phyloP scores from a whole-genome alignment of 2,113 vertebrate species.

The Pampusana beccarii region DNA sequence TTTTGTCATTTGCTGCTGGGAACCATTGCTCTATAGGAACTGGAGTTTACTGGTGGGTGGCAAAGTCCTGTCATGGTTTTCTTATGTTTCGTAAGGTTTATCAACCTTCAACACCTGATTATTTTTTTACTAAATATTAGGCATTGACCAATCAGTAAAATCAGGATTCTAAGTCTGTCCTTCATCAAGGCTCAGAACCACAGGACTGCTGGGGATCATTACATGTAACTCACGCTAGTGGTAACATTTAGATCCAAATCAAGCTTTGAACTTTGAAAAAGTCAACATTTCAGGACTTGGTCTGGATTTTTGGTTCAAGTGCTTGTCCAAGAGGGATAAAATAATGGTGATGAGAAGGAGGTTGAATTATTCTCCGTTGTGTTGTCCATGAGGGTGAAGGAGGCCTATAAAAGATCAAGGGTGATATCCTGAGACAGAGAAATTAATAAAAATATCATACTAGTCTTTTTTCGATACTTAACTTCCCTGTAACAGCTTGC shows the following conservation, averaged over 20 bases:
- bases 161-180: not conserved
- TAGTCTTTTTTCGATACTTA: not conserved
- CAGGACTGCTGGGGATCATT: not conserved
- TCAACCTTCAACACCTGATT: not conserved
- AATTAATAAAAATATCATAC: not conserved
- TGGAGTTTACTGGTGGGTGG: not conserved
- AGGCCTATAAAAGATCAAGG: not conserved
- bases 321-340: not conserved
- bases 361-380: not conserved
- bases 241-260: not conserved
- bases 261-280: not conserved
- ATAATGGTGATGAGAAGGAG: not conserved
- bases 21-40: not conserved
- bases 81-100: not conserved
- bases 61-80: not conserved
- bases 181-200: not conserved
- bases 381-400: not conserved
- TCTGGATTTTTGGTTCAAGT: not conserved
- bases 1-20: not conserved
- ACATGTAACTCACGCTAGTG: not conserved
- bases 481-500: not conserved
- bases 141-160: not conserved
- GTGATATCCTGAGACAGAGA: not conserved
- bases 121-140: not conserved
- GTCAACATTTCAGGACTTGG: not conserved